Conservation (phyloP, 2,888 invertebrate species). For the Drosophila aldrichi region DNA sequence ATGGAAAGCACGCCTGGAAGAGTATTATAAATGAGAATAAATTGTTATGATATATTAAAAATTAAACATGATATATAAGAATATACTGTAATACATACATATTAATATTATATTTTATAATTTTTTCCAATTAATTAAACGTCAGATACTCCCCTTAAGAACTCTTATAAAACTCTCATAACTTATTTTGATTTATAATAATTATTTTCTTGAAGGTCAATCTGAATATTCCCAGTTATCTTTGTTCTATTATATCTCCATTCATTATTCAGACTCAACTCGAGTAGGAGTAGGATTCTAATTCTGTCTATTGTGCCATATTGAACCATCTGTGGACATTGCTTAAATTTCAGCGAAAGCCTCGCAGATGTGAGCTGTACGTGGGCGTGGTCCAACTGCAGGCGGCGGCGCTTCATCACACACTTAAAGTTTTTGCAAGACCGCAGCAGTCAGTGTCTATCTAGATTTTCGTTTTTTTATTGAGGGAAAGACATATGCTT, state of each 20-base stretch:
- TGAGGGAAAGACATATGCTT: constrained; percentile 68
- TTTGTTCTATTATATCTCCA: too few species aligned
- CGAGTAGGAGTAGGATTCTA: too few species aligned
- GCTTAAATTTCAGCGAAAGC: constrained; percentile 17
- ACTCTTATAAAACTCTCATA: too few species aligned
- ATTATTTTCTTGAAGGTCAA: too few species aligned
- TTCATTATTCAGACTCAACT: too few species aligned
- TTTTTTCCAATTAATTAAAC: too few species aligned
- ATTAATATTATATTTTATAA: too few species aligned
- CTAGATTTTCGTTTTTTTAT: constrained; percentile 27
- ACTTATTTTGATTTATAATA: too few species aligned
- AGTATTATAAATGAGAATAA: not conserved
- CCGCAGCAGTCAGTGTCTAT: constrained; percentile 48
- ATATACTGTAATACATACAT: too few species aligned
- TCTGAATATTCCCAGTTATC: too few species aligned
- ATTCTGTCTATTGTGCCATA: constrained; percentile 27
- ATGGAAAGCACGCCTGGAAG: not conserved
- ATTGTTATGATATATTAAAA: not conserved
- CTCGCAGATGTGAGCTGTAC: constrained; percentile 16
- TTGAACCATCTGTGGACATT: constrained; percentile 27
- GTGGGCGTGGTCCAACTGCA: constrained; percentile 18
- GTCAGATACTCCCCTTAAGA: too few species aligned
- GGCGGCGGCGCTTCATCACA: constrained; percentile 14
- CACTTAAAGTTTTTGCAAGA: constrained; percentile 32
- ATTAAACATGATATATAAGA: too few species aligned